Percentiles rank a stretch among this genome's conserved stretches.
phyloP scores from a whole-genome alignment of 1,140 invertebrate species.

The Scylla paramamosain region DNA sequence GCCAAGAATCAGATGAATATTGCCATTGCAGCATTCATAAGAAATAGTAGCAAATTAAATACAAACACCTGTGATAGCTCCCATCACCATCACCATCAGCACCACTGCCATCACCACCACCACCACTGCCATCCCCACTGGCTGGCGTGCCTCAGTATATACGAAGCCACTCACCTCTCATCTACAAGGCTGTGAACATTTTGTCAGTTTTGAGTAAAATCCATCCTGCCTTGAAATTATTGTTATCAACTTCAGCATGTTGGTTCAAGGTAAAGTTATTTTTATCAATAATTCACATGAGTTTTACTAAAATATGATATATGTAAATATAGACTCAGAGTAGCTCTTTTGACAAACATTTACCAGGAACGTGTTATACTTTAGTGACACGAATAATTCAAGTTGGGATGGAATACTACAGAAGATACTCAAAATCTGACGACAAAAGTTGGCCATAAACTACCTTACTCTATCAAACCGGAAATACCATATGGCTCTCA shows the following conservation, averaged over 20 bases:
- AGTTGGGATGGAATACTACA: neutral
- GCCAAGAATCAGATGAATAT: neutral
- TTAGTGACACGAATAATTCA: too few species aligned
- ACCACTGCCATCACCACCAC: neutral
- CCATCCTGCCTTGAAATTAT: neutral
- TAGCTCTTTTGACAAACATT: neutral
- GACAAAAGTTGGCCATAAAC: neutral
- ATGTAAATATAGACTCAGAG: neutral
- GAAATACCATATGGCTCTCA: conserved; percentile 6
- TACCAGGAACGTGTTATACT: neutral
- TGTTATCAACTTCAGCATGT: too few species aligned
- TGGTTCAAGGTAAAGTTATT: neutral
- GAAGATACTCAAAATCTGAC: neutral
- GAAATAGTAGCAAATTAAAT: neutral
- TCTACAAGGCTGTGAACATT: neutral
- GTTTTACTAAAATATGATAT: neutral
- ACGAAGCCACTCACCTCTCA: conserved; percentile 1
- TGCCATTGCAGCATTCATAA: conserved; percentile 13
- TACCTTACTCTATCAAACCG: neutral
- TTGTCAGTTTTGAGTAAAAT: neutral
- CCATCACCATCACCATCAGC: neutral
- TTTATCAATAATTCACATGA: neutral
- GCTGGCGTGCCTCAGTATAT: neutral
- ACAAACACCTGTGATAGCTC: neutral
- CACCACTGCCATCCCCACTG: neutral